Base-by-base conservation (phyloP, 2,888 invertebrate genomes). In the Plemyria rubiginata region DNA sequence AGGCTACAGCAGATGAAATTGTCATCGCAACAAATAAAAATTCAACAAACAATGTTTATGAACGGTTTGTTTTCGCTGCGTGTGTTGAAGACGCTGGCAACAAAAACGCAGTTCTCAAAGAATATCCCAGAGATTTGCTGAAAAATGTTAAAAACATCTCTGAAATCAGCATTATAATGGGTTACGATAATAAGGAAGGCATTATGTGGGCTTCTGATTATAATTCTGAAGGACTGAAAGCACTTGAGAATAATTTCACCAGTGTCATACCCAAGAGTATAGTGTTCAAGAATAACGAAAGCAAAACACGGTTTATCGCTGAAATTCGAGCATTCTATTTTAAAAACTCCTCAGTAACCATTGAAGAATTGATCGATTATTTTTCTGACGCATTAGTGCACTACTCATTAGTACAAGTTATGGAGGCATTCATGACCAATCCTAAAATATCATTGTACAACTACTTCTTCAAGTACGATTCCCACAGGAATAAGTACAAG, bases 131-230 rank as follows among this genome's bases (percentile, higher is more conserved):
- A 66, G 52, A 73, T 55, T 65, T 78, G 38, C 32, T 77, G 13
- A 68, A 73, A 12, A 41, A 50, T 16, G 54, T 54, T n/a, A 59
- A 63, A 13, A 36, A 56, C 12, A 56, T 67, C 53, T 52, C 69
- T n/a, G 56, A 70, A 51, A 64, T 74, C 45, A 58, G 66, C n/a
- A 59, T 79, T 9, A 77, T 83, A n/a, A 71, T 78, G 12, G 83
- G 83, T 1, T 79, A 74, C 55, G 81, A 79, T 67, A 65, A 78
- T 56, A 77, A 68, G 67, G 83, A 83, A 71, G 83, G 82, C 0
- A 77, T 82, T 22, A 65, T 60, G 54, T 78, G 77, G 70, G 76
- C 79, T 7, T 61, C 65, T 13, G 46, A 67, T 56, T 80, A 72
- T 52, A 65, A 74, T 65, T 32, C 32, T 4, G 60, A 67, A 48